These are phyloP conservation scores for Proterorhinus semilunaris DNA, from an alignment of 2,113 vertebrate genomes.

Conservation along the genomic window DNA sequence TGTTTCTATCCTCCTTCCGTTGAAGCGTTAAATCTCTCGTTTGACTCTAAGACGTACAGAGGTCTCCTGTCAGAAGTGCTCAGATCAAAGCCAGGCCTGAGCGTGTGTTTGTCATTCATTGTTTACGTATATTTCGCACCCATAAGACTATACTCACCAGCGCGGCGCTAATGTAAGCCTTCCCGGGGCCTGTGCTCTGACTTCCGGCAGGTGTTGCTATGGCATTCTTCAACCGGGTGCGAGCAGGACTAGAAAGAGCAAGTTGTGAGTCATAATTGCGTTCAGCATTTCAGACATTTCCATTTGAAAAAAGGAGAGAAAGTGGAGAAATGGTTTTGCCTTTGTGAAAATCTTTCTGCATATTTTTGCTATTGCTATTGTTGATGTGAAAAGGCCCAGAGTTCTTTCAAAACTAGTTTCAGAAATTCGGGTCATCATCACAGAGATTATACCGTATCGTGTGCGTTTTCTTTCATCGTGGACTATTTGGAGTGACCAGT, in stretches of 20 bases:
- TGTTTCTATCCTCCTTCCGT: too few relatives aligned
- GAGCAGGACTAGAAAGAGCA: not conserved
- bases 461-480: too few relatives aligned
- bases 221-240: not conserved
- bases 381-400: too few relatives aligned
- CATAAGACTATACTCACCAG: not conserved
- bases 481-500: too few relatives aligned
- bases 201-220: not conserved
- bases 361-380: too few relatives aligned
- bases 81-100: not conserved
- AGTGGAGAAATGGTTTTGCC: too few relatives aligned
- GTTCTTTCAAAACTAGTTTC: too few relatives aligned
- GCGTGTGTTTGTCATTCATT: not conserved
- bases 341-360: too few relatives aligned
- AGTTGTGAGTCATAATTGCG: not conserved
- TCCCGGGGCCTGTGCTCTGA: not conserved
- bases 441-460: too few relatives aligned
- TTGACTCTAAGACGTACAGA: not conserved
- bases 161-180: not conserved
- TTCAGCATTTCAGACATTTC: not conserved
- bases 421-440: too few relatives aligned
- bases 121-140: not conserved
- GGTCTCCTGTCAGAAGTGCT: not conserved
- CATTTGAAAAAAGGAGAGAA: too few relatives aligned
- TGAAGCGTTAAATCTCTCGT: too few relatives aligned